Evolutionary conservation across 2,888 invertebrate species (phyloP), one percentile per base, ranked within the genome.

Genomic region (Trimorus sp.): DNA sequence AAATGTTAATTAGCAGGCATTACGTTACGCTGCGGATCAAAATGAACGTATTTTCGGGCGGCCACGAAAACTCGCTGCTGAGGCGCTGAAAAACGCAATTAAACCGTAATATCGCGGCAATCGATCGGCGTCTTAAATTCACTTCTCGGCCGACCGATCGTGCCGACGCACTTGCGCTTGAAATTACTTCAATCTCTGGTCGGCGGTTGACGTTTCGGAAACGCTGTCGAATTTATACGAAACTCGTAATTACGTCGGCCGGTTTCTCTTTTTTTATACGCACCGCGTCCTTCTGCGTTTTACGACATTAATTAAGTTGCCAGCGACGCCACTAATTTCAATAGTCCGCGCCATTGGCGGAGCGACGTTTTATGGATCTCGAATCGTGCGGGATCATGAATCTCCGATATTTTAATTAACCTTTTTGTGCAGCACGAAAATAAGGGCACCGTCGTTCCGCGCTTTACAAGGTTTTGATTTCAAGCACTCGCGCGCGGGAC

Each of bases 261-360:
- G n/a, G 58, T 4, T 40, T 37, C 15, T 51, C 69, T 54, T 76
- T 70, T 70, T 70, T 40, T 15, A 58, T 48, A 36, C 56, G 48
- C 26, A 65, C 49, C 36, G 45, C 45, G 48, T 75, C 48, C 51
- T 58, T 65, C 51, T 70, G 63, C 40, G 49, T 65, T 70, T 70
- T 77, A 69, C 70, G 65, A 65, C 69, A 48, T 69, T 77, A 77
- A 77, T 77, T 77, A 75, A 75, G 68, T 59, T 59, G 59, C 75
- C 59, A 66, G 42, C 59, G 59, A 75, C 54, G 59, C 48, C 38
- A 38, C 53, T 75, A 68, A 51, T 75, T 68, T 51, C 54, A 38
- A 54, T 68, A 60, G 51, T 59, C 16, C 53, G 7, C 59, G 45
- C 40, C 53, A 60, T 60, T 40, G 51, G 36, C 37, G 14, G 37